phyloP scores from a whole-genome alignment of 2,113 vertebrate species.

The Catharus fuscescens region DNA sequence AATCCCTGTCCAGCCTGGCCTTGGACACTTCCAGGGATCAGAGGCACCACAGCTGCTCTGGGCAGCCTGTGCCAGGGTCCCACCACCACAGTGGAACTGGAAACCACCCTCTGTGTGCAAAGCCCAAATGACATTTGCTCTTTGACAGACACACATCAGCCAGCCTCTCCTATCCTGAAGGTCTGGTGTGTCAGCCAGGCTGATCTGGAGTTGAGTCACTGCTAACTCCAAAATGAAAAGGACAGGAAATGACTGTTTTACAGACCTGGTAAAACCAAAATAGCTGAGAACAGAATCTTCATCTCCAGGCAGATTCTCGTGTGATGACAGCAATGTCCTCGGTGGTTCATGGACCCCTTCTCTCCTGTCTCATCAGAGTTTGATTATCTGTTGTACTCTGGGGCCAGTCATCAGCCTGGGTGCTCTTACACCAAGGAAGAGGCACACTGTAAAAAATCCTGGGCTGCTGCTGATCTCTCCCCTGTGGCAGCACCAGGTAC shows the following conservation, averaged over 20 bases:
- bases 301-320: neutral
- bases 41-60: neutral
- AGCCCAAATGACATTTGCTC: fast-evolving
- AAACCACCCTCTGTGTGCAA: neutral
- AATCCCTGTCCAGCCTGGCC: fast-evolving
- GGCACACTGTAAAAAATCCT: fast-evolving
- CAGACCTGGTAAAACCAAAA: neutral
- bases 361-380: neutral
- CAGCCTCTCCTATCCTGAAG: neutral
- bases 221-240: neutral
- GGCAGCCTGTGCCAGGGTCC: neutral
- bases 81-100: neutral
- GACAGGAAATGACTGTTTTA: neutral
- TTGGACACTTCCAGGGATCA: neutral
- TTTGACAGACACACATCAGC: neutral
- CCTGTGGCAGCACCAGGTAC: fast-evolving
- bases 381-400: neutral
- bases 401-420: neutral
- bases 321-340: fast-evolving
- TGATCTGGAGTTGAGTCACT: neutral
- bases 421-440: neutral
- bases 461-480: neutral
- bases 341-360: fast-evolving
- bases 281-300: neutral
- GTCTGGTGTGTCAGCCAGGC: neutral